A percentile compares a stretch with the other conserved stretches of the same genome.
These are phyloP conservation scores for Sminthurides bifidus DNA, from an alignment of 1,140 invertebrate species.

Conservation along the genomic window DNA sequence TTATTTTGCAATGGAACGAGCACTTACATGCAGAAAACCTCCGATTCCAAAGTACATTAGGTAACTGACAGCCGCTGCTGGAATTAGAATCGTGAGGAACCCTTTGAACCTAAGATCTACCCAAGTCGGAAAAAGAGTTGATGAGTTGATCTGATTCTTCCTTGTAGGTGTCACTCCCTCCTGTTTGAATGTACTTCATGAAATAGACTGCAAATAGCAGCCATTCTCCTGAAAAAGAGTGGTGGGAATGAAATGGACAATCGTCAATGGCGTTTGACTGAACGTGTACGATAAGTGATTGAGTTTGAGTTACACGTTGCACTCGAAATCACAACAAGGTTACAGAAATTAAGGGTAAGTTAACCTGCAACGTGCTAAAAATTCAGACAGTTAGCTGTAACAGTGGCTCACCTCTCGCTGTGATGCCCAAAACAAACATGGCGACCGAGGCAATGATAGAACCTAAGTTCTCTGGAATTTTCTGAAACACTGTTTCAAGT, in stretches of 20 bases:
- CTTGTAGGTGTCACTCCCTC: constrained; percentile 23
- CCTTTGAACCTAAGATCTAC: constrained; percentile 18
- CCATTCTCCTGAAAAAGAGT: constrained; percentile 48
- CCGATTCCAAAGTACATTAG: constrained; percentile 47
- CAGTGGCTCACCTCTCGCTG: constrained; percentile 44
- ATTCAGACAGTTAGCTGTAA: too few relatives aligned
- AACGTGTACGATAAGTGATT: too few relatives aligned
- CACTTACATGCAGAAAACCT: constrained; percentile 51
- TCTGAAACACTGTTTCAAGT: constrained; percentile 43
- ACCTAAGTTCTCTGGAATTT: constrained; percentile 41
- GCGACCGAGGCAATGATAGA: constrained; percentile 43
- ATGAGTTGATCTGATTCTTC: constrained; percentile 27
- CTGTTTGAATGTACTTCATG: constrained; percentile 39
- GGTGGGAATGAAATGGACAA: too few relatives aligned
- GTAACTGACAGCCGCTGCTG: constrained; percentile 43
- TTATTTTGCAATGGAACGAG: too few relatives aligned
- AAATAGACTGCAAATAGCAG: constrained; percentile 47
- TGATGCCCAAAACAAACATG: constrained; percentile 46
- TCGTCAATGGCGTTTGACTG: too few relatives aligned
- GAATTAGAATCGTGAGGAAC: constrained; percentile 35
- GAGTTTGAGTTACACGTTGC: too few relatives aligned
- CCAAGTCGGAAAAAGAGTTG: constrained; percentile 24
- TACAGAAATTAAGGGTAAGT: neutral
- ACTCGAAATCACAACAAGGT: too few relatives aligned
- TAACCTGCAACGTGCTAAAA: too few relatives aligned